A percentile compares a stretch with the other conserved stretches of the same genome.
Conservation (phyloP, 2,113 vertebrate species). For the Apodemus speciosus region DNA sequence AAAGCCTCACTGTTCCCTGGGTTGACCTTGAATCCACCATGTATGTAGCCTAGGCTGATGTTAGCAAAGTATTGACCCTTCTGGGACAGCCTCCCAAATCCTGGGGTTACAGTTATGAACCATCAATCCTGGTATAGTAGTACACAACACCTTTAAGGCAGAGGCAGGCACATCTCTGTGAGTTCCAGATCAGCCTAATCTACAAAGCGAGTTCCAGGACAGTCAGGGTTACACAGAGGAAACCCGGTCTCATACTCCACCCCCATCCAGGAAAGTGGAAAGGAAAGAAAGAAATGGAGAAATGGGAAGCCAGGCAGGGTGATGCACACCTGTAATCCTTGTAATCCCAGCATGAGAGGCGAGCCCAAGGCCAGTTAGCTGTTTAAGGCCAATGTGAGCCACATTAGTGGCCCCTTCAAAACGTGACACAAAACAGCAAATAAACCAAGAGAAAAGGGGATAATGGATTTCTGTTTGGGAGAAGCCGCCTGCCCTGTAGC, state of each 20-base stretch:
- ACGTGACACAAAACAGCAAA: neutral
- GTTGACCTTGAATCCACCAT: neutral
- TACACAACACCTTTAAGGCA: neutral
- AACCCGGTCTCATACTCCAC: neutral
- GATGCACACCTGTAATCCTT: neutral
- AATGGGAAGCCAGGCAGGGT: neutral
- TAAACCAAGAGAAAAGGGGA: conserved; percentile 11
- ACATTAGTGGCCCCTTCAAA: neutral
- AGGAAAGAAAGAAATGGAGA: neutral
- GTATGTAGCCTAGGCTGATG: neutral
- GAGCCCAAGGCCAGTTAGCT: neutral
- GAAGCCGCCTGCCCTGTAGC: neutral
- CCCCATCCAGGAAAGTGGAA: neutral
- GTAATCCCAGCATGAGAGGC: neutral
- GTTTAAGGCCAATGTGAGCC: neutral
- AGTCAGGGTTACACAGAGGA: neutral
- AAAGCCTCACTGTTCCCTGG: neutral
- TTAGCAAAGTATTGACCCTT: neutral
- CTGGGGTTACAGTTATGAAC: neutral
- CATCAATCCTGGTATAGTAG: neutral
- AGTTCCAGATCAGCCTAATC: neutral
- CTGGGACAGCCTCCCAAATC: neutral
- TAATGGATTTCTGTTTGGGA: neutral
- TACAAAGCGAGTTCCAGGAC: no score
- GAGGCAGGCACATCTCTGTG: neutral